Evolutionary conservation across 2,888 invertebrate species (phyloP), one percentile per base, ranked within the genome.

Genomic region (Poecilobothrus nobilitatus): DNA sequence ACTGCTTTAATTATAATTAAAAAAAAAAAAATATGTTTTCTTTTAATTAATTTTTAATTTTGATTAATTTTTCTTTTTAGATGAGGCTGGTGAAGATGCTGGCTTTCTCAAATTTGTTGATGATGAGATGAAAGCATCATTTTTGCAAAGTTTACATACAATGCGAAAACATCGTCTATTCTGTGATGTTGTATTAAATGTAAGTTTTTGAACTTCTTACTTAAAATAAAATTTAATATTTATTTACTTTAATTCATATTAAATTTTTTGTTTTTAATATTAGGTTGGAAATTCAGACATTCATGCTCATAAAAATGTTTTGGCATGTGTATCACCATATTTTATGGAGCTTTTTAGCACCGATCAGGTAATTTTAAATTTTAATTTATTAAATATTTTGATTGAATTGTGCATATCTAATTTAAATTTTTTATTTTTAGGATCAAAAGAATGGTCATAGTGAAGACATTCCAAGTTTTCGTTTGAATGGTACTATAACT

Each of bases 101-200:
- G 73, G 72, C 34, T 76, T 78, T 70, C 81, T 87, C 76, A 83
- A 84, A 72, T 85, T 85, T 79, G 78, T 79, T 70, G 89, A 89
- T 79, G 84, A 83, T 63, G 83, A 79, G 65, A 85, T 87, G 76
- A 87, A 87, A 72, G 82, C 84, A 73, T 84, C 85, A 74, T 87
- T 88, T 74, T 85, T 92, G 71, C 81, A 84, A 68, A 86, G 89
- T 61, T 86, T 93, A 73, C 90, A 91, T 83, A 89, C 88, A 83
- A 88, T 93, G 86, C 85, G 92, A 76, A 91, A 91, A 82, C 90
- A 91, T 79, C 87, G 89, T 70, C 91, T 93, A 79, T 92, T 94
- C 82, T 94, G 91, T 83, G 94, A 94, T 84, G 91, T 91, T 75
- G 86, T 90, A 76, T 85, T 94, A 76, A 89, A 91, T 80, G 92